phyloP scores from a whole-genome alignment of 2,797 vertebrate species.

The Sebastes wilsoni region DNA sequence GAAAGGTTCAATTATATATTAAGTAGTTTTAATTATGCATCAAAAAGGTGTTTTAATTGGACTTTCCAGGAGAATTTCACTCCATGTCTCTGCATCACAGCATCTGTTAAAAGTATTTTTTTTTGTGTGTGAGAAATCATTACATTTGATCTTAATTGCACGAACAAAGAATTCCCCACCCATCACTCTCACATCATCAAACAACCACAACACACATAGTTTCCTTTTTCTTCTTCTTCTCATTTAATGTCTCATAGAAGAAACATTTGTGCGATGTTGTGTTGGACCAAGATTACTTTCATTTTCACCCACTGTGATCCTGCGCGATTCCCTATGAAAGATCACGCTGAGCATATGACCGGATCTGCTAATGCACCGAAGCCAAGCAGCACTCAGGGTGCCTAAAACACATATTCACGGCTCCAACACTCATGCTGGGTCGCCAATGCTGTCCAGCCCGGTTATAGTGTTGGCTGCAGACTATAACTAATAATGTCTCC shows the following conservation, averaged over 20 bases:
- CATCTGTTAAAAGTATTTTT: conserved; percentile 41
- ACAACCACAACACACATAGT: conserved; percentile 18
- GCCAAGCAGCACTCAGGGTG: conserved; percentile 37
- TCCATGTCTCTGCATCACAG: conserved; percentile 36
- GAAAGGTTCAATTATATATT: conserved; percentile 64
- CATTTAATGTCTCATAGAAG: conserved; percentile 18
- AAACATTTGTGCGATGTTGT: conserved; percentile 26
- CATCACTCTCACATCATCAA: conserved; percentile 25
- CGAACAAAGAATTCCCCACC: conserved; percentile 46
- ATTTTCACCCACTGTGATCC: conserved; percentile 45
- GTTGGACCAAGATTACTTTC: conserved; percentile 30
- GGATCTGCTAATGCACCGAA: conserved; percentile 37
- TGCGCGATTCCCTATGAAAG: conserved; percentile 33
- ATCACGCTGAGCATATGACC: conserved; percentile 49
- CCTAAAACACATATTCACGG: conserved; percentile 41
- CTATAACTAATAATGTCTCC: conserved; percentile 39
- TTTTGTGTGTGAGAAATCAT: conserved; percentile 58
- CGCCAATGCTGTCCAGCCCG: background rate
- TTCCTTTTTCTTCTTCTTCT: conserved; percentile 32
- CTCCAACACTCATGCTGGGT: conserved; percentile 35
- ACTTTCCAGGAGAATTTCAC: conserved; percentile 58
- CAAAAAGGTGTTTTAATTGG: conserved; percentile 73
- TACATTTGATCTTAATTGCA: conserved; percentile 62
- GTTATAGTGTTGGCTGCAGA: conserved; percentile 4
- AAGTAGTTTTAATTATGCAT: conserved; percentile 74